Evolutionary conservation across 1,140 invertebrate species (phyloP).

Genomic region (Diplogasteroides magnus): DNA sequence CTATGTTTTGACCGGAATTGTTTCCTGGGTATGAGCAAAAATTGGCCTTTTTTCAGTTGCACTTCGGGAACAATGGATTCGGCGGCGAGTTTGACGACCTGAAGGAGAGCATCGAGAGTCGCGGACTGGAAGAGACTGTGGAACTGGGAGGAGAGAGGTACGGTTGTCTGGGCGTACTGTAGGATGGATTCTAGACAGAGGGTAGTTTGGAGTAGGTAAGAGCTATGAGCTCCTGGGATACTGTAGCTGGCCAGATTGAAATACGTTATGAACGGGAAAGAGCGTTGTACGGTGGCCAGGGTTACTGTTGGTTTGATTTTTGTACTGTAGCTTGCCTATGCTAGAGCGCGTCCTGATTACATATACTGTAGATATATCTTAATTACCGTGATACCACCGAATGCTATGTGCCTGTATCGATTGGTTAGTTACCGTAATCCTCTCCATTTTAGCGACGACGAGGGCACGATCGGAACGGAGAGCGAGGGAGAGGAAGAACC

Average conservation of each 20-base stretch:
- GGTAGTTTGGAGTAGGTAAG: too few relatives aligned
- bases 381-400: too few relatives aligned
- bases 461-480: slow-evolving; percentile 29
- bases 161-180: background rate
- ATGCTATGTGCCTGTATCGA: too few relatives aligned
- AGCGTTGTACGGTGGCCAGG: background rate
- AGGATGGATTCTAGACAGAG: too few relatives aligned
- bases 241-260: too few relatives aligned
- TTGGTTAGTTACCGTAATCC: background rate
- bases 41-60: slow-evolving; percentile 17
- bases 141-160: slow-evolving; percentile 40
- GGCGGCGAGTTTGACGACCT: slow-evolving; percentile 35
- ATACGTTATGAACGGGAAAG: too few relatives aligned
- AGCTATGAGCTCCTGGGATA: too few relatives aligned
- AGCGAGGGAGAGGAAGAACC: slow-evolving; percentile 8
- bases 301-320: background rate
- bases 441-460: slow-evolving; percentile 37
- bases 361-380: background rate
- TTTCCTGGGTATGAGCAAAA: background rate
- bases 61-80: slow-evolving; percentile 36
- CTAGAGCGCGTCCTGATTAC: background rate
- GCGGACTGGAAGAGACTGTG: slow-evolving; percentile 12
- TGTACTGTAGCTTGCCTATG: background rate
- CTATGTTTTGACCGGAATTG: too few relatives aligned
- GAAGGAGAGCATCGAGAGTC: slow-evolving; percentile 12